These are phyloP conservation scores for Drosophila novamexicana DNA, from an alignment of 1,140 invertebrate genomes.

Conservation along the genomic window DNA sequence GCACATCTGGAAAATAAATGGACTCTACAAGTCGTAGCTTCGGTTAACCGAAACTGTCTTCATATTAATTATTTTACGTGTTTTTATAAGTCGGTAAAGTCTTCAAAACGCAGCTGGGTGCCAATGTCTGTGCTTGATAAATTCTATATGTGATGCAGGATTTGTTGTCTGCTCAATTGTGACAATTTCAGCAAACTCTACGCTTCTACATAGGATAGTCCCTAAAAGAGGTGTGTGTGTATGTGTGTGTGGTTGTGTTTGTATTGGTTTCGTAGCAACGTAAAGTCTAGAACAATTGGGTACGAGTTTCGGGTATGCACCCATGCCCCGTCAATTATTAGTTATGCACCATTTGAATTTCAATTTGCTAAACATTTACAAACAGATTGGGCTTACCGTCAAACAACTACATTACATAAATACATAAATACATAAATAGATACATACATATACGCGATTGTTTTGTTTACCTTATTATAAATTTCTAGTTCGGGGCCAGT, in stretches of 20 bases:
- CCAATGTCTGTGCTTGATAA: conserved; percentile 15
- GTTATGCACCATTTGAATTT: conserved; percentile 81
- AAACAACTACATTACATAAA: conserved; percentile 63
- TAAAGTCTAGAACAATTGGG: conserved; percentile 38
- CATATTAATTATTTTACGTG: neutral
- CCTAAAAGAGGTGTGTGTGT: conserved; percentile 42
- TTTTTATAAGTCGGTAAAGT: conserved; percentile 46
- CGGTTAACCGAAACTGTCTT: conserved; percentile 15
- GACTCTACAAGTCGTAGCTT: conserved; percentile 19
- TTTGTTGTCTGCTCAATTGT: conserved; percentile 44
- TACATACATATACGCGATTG: neutral
- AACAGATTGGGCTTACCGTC: conserved; percentile 52
- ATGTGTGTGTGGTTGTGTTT: conserved; percentile 11
- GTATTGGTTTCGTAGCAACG: conserved; percentile 46
- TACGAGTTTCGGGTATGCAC: conserved; percentile 10
- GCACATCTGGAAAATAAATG: too few relatives aligned
- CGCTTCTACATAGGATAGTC: conserved; percentile 52
- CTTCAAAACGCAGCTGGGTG: conserved; percentile 63
- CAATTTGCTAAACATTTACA: conserved; percentile 75
- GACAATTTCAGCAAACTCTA: conserved; percentile 70
- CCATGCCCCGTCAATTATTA: conserved; percentile 48
- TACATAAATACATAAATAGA: conserved; percentile 40
- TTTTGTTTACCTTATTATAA: conserved; percentile 34
- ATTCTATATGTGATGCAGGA: neutral
- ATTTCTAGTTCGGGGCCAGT: conserved; percentile 6